phyloP scores from a whole-genome alignment of 2,797 vertebrate species.

The Sebastes oblongus region DNA sequence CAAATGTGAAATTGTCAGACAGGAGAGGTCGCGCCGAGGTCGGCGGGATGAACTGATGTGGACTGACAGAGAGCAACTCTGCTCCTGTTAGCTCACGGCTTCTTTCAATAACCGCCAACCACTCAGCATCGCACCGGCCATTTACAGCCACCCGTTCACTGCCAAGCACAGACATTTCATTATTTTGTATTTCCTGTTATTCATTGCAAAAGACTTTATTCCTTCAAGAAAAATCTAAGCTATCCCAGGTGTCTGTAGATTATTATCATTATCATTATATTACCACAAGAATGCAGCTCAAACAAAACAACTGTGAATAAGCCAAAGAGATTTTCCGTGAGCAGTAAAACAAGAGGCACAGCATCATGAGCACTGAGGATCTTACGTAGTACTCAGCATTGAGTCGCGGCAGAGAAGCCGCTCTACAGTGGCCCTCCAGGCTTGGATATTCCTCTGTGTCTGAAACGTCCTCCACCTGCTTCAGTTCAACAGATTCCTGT shows the following conservation, averaged over 20 bases:
- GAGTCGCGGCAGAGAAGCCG: constrained; percentile 94
- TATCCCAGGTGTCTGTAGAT: background rate
- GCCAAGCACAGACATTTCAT: background rate
- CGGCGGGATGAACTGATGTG: constrained; percentile 41
- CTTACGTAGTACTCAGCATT: constrained; percentile 94
- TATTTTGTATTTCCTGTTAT: background rate
- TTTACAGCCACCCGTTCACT: constrained; percentile 17
- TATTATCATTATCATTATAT: background rate
- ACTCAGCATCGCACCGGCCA: constrained; percentile 11
- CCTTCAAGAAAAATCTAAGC: background rate
- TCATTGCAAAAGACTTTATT: background rate
- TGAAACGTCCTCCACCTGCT: constrained; percentile 83
- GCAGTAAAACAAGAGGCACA: background rate
- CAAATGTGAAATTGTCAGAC: constrained; percentile 6
- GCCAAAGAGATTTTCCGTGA: background rate
- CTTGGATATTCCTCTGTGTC: constrained; percentile 84
- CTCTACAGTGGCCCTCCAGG: constrained; percentile 90
- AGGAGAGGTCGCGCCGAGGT: constrained; percentile 9
- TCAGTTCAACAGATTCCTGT: constrained; percentile 89
- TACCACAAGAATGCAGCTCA: background rate
- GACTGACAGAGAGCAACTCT: constrained; percentile 39
- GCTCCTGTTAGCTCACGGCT: constrained; percentile 26
- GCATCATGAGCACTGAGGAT: background rate
- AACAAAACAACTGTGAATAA: background rate
- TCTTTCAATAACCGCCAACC: constrained; percentile 22